Conservation (phyloP, 2,113 vertebrate species). For the Leptosomus discolor region DNA sequence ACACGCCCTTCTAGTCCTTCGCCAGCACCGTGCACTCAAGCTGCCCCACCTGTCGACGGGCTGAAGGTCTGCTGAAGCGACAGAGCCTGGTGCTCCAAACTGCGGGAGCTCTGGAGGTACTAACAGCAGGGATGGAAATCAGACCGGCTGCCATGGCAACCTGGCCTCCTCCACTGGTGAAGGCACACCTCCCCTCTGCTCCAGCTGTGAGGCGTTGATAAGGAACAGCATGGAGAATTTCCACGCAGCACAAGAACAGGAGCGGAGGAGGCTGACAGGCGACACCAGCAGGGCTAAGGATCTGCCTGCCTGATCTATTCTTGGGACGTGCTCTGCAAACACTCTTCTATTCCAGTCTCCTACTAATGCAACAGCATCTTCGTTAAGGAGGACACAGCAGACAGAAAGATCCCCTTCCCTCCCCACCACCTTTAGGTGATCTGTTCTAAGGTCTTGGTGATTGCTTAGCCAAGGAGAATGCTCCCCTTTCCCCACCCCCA, state of each 20-base stretch:
- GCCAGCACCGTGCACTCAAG: not conserved
- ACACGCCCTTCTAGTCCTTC: not conserved
- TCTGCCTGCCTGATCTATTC: not conserved
- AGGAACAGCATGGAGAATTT: not conserved
- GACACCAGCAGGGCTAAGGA: not conserved
- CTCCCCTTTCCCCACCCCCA: not conserved
- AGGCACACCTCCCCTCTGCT: not conserved
- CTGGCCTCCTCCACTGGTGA: not conserved
- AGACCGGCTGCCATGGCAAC: conserved; percentile 58
- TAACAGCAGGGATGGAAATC: conserved; percentile 14
- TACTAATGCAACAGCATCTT: not conserved
- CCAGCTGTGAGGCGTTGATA: not conserved
- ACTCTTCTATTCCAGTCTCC: not conserved
- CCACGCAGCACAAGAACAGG: not conserved
- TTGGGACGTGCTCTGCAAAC: not conserved
- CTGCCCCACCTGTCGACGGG: not conserved
- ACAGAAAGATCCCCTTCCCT: not conserved
- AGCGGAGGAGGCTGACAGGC: not conserved
- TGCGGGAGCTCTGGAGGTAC: not conserved
- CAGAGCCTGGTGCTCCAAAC: not conserved
- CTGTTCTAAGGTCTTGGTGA: not conserved
- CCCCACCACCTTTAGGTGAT: not conserved
- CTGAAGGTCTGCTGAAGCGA: not conserved
- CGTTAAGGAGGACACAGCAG: not conserved
- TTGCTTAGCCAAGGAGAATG: not conserved